Evolutionary conservation across 2,113 vertebrate species (phyloP), one percentile per base, ranked within the genome.

Genomic region (Synchiropus splendidus): DNA sequence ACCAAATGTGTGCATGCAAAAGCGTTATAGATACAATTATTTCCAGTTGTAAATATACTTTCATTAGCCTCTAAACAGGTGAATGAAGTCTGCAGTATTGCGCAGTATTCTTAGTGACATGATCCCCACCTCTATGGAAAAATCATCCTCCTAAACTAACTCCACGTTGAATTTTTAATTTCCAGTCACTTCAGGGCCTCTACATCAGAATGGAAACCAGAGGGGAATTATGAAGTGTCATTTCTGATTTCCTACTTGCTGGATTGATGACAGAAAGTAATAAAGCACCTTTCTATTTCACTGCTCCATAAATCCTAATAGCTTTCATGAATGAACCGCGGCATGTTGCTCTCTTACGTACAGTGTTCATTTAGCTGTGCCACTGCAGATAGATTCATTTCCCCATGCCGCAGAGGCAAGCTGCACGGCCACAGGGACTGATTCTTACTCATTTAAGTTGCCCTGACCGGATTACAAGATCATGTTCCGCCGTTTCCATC

Each of bases 241-340:
- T 63, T 63, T 70, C 51, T 51, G 55, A 50, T 70, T 50, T 59
- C 40, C 46, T 1, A 64, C 48, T 58, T 37, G 52, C 16, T 6
- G 58, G 70, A 78, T 69, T 70, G 74, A 75, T 13, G 56, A 49
- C 11, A 6, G 50, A 59, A 64, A 44, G 68, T 70, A 77, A 74
- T 80, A 74, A 74, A 80, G 64, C 59, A 67, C 54, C 67, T 70
- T 73, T 74, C 59, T 65, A 65, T 59, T 76, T 63, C 54, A 74
- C 59, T 73, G 75, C 64, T 65, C 75, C 75, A 77, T 85, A 79
- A 84, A 83, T 79, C 73, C 68, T 79, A 67, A 79, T 79, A 71
- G 61, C 59, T 67, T 75, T 76, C 72, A 73, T 72, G 78, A 81
- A 79, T 68, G 57, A 82, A 75, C 63, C 44, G 62, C 45, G 15